Percentiles rank a stretch among this genome's conserved stretches.
Evolutionary conservation across 1,140 invertebrate genomes (phyloP).

Genomic region (Aculops lycopersici): DNA sequence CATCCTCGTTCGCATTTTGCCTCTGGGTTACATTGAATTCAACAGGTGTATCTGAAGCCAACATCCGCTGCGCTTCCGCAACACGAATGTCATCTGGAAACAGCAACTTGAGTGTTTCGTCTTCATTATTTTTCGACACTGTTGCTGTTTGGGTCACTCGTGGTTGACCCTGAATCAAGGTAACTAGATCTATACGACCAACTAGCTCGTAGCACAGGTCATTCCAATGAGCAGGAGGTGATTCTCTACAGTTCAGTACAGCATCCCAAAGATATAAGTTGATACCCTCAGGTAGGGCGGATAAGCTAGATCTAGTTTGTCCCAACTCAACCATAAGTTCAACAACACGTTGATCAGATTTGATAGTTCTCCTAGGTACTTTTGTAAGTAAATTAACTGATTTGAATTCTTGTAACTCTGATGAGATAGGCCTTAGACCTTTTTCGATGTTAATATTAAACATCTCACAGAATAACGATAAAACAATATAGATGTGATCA

Average conservation of each 20-base stretch:
- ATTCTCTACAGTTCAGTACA: slow-evolving; percentile 33
- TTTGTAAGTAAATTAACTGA: too few relatives aligned
- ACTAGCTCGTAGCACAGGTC: slow-evolving; percentile 36
- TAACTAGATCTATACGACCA: slow-evolving; percentile 37
- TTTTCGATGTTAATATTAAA: not conserved
- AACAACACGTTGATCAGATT: slow-evolving; percentile 10
- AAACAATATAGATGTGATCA: slow-evolving; percentile 13
- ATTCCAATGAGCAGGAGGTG: slow-evolving; percentile 42
- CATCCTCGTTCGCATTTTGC: slow-evolving; percentile 74
- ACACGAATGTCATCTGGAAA: slow-evolving; percentile 39
- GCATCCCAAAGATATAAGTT: slow-evolving; percentile 36
- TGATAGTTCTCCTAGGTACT: too few relatives aligned
- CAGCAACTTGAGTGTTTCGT: slow-evolving; percentile 25
- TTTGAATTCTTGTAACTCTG: not conserved
- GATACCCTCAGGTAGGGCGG: slow-evolving; percentile 36
- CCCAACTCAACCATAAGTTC: slow-evolving; percentile 17
- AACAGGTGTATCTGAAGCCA: slow-evolving; percentile 61
- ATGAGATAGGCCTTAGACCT: not conserved
- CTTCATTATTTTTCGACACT: not conserved
- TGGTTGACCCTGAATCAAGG: not conserved
- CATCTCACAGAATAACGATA: not conserved
- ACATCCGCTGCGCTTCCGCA: slow-evolving; percentile 41
- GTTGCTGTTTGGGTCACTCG: not conserved
- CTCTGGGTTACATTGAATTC: slow-evolving; percentile 47
- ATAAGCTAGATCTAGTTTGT: slow-evolving; percentile 32